Evolutionary conservation across 92 coral and sea anemone genomes (phyloP), one percentile per base, ranked within the genome.

Genomic region (Montipora capitata): DNA sequence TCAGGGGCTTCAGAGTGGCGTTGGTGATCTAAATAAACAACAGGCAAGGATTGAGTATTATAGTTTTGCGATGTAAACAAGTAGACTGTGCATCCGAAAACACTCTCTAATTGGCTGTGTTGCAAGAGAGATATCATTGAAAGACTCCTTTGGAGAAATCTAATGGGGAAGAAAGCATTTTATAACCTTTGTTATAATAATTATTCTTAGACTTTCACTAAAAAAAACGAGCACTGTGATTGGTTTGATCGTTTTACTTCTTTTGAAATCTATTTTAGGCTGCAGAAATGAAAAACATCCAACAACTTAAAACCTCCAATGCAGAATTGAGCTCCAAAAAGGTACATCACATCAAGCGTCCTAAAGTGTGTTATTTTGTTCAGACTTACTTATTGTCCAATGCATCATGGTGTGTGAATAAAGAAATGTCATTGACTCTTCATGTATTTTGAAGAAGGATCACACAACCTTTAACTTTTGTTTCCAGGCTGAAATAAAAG

Each of bases 291-390:
- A 91, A 96, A 83, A 79, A 82, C 58, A 89, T 89, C 54, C 90
- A 87, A 67, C 91, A 94, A 51, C 91, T 87, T 41, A 96, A 95
- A 88, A 93, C 99, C 17, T 79, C 87, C 27, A 91, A 91, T 79
- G 99, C 99, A 14, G 98, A 96, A 75, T 87, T 78, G 68, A 85
- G 92, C 48, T 73, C 99, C 48, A 96, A 93, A 77, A 94, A 91
- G 98, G 99, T 95, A 13, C 51, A 27, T 27, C 0, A 27, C 35
- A 27, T 27, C 35, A 27, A 27, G 35, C 35, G 2, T 1, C 35
- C 35, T 27, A 27, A 27, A 27, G 35, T 27, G 35, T 27, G 35
- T 27, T 27, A 27, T 27, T 27, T 27, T 27, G 35, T 27, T 27
- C 35, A 27, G 35, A 27, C 35, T 27, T 27, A 27, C 35, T 27